Conservation (phyloP, 2,797 vertebrate species). For the Tapirus indicus region DNA sequence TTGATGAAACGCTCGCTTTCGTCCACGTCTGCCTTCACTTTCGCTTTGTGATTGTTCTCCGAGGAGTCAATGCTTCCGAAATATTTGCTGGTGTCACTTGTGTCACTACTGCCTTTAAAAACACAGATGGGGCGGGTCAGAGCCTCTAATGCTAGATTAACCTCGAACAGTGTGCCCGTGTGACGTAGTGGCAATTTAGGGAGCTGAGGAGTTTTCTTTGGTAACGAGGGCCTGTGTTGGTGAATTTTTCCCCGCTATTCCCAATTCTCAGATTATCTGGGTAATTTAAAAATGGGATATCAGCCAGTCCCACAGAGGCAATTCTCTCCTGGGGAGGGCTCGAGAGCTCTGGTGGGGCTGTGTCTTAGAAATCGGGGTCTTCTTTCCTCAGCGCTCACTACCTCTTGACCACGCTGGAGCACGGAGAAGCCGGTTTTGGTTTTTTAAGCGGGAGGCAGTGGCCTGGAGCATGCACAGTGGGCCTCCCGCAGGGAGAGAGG, state of each 20-base stretch:
- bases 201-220: fast-evolving
- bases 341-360: fast-evolving
- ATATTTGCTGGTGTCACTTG: constrained; percentile 95
- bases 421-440: fast-evolving
- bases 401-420: background rate
- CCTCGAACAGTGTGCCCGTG: fast-evolving
- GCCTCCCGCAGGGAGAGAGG: fast-evolving
- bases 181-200: fast-evolving
- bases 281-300: background rate
- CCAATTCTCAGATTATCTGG: fast-evolving
- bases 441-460: background rate
- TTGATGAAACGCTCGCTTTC: constrained; percentile 90
- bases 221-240: fast-evolving
- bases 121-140: background rate
- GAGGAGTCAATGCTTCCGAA: constrained; percentile 95
- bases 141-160: fast-evolving
- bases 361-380: fast-evolving
- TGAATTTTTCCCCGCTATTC: background rate
- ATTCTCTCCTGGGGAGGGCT: background rate
- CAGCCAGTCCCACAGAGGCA: fast-evolving
- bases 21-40: constrained; percentile 82
- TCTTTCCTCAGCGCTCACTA: background rate
- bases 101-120: constrained; percentile 92
- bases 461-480: fast-evolving
- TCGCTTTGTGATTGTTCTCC: constrained; percentile 91